Evolutionary conservation across 2,113 vertebrate genomes (phyloP), one percentile per base, ranked within the genome.

Genomic region (Colistium nudipinnis): DNA sequence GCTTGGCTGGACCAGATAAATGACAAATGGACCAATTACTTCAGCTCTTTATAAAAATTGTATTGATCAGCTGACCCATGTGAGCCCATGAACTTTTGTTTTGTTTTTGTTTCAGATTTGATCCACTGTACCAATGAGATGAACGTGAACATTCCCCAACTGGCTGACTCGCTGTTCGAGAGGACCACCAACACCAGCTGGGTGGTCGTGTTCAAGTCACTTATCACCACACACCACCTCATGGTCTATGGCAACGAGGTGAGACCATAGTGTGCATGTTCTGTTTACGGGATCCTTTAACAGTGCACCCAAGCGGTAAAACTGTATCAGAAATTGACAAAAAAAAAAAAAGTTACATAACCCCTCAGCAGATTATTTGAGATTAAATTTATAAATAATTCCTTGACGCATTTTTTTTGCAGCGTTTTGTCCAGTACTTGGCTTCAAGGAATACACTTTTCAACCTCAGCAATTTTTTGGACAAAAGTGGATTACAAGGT

Each of bases 391-490:
- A 3, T 54, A 28, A 27, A 16, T 41, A 28, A 53, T 41, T 8
- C 9, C 4, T 38, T 33, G 28, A n/a, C 44, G 2, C 22, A 2
- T 14, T 47, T 30, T 14, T 9, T 35, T 86, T 90, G 11, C 92
- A 99, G 97, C 96, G 97, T 83, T 98, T 99, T 92, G 96, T 99
- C 91, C 97, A 99, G 80, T 99, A 99, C 91, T 87, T 99, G 94
- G 97, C 97, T 70, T 99, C 97, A 91, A 97, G 97, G 93, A 99
- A 99, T 85, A 99, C 97, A 65, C 88, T 99, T 78, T 99, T 99
- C 93, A 99, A 98, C 90, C 96, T 98, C 92, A 99, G 97, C 92
- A 99, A 99, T 91, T 99, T 99, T 93, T 93, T 99, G 95, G 97
- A 99, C 87, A 99, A 98, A 94, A 98, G 96, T 87, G 97, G 97